phyloP scores from a whole-genome alignment of 2,797 vertebrate species.

The Lophius americanus region DNA sequence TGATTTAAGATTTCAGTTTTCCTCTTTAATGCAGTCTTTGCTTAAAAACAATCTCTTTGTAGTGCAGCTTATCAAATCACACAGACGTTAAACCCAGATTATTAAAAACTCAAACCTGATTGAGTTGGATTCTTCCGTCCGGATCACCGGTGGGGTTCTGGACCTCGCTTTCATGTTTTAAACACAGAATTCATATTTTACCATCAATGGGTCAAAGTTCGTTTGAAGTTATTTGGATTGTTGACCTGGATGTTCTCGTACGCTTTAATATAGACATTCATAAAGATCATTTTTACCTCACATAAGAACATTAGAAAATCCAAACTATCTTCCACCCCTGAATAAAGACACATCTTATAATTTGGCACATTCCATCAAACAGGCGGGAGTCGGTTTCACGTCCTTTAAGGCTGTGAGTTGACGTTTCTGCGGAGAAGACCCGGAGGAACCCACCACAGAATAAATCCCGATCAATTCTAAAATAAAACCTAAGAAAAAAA shows the following conservation, averaged over 20 bases:
- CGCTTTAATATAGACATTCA: no score
- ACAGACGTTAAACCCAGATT: slow-evolving; percentile 37
- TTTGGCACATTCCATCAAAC: slow-evolving; percentile 61
- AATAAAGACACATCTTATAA: slow-evolving; percentile 8
- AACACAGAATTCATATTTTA: slow-evolving; percentile 26
- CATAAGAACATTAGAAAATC: slow-evolving; percentile 4
- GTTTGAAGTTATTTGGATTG: not conserved
- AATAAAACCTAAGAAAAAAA: no score
- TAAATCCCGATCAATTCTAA: no score
- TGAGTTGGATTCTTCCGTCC: no score
- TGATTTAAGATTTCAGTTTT: slow-evolving; percentile 6
- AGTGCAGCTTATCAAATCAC: slow-evolving; percentile 63
- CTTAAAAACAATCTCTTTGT: slow-evolving; percentile 64
- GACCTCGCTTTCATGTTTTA: slow-evolving; percentile 1
- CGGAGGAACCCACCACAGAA: no score
- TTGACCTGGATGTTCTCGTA: not conserved
- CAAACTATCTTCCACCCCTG: not conserved
- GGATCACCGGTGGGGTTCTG: not conserved
- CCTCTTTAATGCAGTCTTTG: slow-evolving; percentile 68
- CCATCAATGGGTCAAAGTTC: slow-evolving; percentile 7
- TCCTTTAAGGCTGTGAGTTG: no score
- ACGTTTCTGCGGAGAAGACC: no score
- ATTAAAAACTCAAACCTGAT: no score
- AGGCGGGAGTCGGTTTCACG: no score
- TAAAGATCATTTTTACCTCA: not conserved